Conservation (phyloP, 2,113 vertebrate species). For the Protobothrops flavoviridis region DNA sequence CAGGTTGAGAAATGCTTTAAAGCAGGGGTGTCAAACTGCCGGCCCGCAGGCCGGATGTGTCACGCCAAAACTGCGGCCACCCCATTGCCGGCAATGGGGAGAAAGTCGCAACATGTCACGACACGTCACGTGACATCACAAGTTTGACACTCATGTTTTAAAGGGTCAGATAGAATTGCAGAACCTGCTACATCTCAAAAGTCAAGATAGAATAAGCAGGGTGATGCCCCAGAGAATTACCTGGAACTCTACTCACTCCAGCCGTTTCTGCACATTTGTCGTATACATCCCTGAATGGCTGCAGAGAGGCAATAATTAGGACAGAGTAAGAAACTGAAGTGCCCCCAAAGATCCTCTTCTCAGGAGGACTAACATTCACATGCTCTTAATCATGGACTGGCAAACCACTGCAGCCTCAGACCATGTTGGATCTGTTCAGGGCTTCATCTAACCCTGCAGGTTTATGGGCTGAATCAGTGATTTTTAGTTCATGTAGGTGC, state of each 20-base stretch:
- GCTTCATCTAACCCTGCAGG: background rate
- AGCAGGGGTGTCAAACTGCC: too few relatives aligned
- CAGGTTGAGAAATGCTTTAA: background rate
- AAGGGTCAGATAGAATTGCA: background rate
- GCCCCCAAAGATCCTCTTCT: background rate
- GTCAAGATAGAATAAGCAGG: background rate
- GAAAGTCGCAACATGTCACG: too few relatives aligned
- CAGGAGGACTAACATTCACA: background rate
- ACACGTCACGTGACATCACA: too few relatives aligned
- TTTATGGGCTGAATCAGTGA: background rate
- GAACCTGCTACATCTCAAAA: background rate
- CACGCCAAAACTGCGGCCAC: too few relatives aligned
- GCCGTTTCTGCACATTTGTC: background rate
- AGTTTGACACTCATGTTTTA: background rate
- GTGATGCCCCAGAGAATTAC: background rate
- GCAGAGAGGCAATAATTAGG: background rate
- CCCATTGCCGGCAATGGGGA: too few relatives aligned
- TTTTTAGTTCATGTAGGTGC: background rate
- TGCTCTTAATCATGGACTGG: background rate
- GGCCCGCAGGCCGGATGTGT: too few relatives aligned
- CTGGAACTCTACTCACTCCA: background rate
- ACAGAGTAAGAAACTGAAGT: background rate
- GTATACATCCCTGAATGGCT: background rate
- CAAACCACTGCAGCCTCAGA: background rate
- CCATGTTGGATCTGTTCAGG: background rate